Conservation (phyloP, 2,888 invertebrate genomes). For the Scelioninae gen. 1 region DNA sequence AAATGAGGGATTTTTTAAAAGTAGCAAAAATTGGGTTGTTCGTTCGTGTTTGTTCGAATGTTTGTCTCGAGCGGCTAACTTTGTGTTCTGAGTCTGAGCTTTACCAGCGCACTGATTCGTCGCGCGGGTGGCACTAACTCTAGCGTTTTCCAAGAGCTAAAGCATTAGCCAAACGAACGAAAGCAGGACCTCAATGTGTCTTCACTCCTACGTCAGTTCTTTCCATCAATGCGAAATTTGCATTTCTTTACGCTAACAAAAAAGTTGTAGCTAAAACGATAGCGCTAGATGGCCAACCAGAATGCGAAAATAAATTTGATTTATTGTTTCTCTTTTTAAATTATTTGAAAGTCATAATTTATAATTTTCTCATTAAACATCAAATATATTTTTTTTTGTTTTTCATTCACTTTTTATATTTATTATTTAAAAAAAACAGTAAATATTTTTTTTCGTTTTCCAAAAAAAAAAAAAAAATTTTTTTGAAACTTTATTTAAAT, state of each 20-base stretch:
- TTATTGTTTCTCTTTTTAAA: background rate
- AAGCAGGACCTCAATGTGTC: constrained; percentile 71
- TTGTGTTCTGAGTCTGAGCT: constrained; percentile 51
- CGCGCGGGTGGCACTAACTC: constrained; percentile 83
- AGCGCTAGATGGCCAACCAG: background rate
- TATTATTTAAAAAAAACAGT: background rate
- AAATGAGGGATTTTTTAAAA: background rate
- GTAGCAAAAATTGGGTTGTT: constrained; percentile 5
- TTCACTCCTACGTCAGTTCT: constrained; percentile 69
- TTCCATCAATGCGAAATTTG: constrained; percentile 47
- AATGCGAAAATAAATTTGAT: constrained; percentile 9
- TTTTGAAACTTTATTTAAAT: too few relatives aligned
- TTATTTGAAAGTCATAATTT: too few relatives aligned
- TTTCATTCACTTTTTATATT: too few relatives aligned
- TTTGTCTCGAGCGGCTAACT: constrained; percentile 44
- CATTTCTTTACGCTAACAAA: constrained; percentile 30
- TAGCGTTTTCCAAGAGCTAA: constrained; percentile 77
- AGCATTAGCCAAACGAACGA: constrained; percentile 66
- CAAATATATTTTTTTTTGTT: too few relatives aligned
- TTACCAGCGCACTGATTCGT: constrained; percentile 79
- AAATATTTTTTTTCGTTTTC: background rate
- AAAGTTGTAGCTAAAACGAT: constrained; percentile 15
- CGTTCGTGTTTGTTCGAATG: constrained; percentile 51
- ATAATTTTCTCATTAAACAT: too few relatives aligned
- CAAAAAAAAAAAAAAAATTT: too few relatives aligned